Percentiles rank a stretch among this genome's conserved stretches.
Conservation (phyloP, 2,113 vertebrate species). For the Labrus mixtus region DNA sequence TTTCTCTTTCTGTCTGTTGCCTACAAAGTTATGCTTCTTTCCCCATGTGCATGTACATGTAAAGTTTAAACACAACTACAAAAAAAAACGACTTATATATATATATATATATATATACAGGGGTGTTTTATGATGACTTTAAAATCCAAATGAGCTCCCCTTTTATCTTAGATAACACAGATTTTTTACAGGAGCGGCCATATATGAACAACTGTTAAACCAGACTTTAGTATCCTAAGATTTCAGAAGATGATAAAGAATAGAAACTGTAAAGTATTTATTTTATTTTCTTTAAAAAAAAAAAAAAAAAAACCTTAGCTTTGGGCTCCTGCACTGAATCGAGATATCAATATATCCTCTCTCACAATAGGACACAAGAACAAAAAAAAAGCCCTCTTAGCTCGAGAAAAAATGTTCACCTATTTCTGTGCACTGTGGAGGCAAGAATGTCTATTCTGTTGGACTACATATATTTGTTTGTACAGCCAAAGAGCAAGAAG, state of each 20-base stretch:
- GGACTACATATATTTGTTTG: conserved; percentile 43
- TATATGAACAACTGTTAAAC: no score
- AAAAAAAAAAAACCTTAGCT: no score
- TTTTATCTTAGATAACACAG: no score
- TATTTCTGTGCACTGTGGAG: conserved; percentile 10
- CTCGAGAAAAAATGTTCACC: not conserved
- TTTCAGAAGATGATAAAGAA: no score
- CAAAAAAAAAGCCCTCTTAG: not conserved
- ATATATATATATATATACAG: not conserved
- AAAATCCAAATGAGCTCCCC: no score
- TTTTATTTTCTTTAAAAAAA: no score
- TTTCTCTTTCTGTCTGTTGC: not conserved
- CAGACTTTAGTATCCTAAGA: no score
- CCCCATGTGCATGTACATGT: not conserved
- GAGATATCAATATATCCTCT: no score
- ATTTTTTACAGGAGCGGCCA: no score
- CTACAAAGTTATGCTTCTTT: not conserved
- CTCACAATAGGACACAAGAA: not conserved
- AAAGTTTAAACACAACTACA: not conserved
- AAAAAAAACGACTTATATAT: no score
- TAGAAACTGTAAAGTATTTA: no score
- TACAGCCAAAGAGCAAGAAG: conserved; percentile 38
- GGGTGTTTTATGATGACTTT: not conserved
- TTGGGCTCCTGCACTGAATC: no score
- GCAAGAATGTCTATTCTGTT: conserved; percentile 26